Conservation (phyloP, 2,888 invertebrate genomes). For the Microplitis deprimator region DNA sequence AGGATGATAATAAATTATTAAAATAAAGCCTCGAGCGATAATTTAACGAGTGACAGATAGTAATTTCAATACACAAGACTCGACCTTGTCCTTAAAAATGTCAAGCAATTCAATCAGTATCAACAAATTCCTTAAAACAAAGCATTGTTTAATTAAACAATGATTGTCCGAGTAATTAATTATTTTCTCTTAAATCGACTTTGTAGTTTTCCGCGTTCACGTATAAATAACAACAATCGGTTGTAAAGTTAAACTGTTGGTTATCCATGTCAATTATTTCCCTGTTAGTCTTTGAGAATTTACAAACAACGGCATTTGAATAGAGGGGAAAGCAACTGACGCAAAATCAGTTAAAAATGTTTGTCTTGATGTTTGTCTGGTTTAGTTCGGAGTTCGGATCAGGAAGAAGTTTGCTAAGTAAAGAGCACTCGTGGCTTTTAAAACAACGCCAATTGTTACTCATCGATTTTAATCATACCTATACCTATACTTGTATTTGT, state of each 20-base stretch:
- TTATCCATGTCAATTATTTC: neutral
- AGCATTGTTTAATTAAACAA: neutral
- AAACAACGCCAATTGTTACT: neutral
- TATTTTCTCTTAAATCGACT: neutral
- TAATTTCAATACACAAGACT: too few relatives aligned
- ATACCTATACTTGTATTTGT: neutral
- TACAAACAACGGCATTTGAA: neutral
- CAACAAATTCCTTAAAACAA: neutral
- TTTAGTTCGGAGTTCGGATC: neutral
- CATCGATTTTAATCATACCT: neutral
- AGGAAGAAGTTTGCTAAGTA: neutral
- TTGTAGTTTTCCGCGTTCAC: neutral
- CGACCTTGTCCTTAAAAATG: too few relatives aligned
- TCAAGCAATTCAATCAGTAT: too few relatives aligned
- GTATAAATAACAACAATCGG: neutral
- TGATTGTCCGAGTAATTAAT: neutral
- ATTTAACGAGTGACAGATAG: too few relatives aligned
- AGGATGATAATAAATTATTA: too few relatives aligned
- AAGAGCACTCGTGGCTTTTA: neutral
- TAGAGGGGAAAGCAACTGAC: neutral
- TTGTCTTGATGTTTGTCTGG: neutral
- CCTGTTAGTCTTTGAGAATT: neutral
- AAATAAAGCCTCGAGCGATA: too few relatives aligned
- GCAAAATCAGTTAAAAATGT: neutral
- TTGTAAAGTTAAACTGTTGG: neutral